A percentile compares a stretch with the other conserved stretches of the same genome.
These are phyloP conservation scores for Eustalomyia histrio DNA, from an alignment of 2,888 invertebrate genomes.

Conservation along the genomic window DNA sequence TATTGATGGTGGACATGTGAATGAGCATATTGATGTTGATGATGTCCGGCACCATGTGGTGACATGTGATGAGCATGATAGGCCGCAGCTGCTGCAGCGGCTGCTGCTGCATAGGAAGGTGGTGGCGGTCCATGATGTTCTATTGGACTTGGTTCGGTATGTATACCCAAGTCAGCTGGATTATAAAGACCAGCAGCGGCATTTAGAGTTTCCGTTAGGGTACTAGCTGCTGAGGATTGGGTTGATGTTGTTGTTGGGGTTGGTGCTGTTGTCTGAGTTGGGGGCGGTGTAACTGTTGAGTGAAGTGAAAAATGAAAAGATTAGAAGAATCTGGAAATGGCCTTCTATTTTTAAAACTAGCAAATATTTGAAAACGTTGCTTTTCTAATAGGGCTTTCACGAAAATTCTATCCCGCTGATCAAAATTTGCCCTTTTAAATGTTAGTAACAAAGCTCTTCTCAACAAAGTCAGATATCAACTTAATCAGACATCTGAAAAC, in stretches of 20 bases:
- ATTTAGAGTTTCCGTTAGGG: slow-evolving; percentile 71
- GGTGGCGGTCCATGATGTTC: slow-evolving; percentile 76
- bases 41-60: slow-evolving; percentile 70
- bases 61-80: slow-evolving; percentile 76
- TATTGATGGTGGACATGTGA: slow-evolving; percentile 71
- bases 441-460: no score
- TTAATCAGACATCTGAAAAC: no score
- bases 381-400: no score
- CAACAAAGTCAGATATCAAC: no score
- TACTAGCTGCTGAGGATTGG: slow-evolving; percentile 68
- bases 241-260: slow-evolving; percentile 63
- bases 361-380: no score
- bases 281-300: slow-evolving; percentile 70
- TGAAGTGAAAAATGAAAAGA: background rate
- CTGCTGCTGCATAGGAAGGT: slow-evolving; percentile 73
- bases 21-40: slow-evolving; percentile 74
- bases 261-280: slow-evolving; percentile 57
- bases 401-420: no score
- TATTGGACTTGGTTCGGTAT: slow-evolving; percentile 73
- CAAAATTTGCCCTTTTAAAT: no score
- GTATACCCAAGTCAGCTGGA: slow-evolving; percentile 74
- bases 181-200: slow-evolving; percentile 74
- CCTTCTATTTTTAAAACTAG: no score
- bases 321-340: no score
- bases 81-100: slow-evolving; percentile 75